These are phyloP conservation scores for Ammodytes marinus DNA, from an alignment of 2,113 vertebrate species.

Conservation along the genomic window DNA sequence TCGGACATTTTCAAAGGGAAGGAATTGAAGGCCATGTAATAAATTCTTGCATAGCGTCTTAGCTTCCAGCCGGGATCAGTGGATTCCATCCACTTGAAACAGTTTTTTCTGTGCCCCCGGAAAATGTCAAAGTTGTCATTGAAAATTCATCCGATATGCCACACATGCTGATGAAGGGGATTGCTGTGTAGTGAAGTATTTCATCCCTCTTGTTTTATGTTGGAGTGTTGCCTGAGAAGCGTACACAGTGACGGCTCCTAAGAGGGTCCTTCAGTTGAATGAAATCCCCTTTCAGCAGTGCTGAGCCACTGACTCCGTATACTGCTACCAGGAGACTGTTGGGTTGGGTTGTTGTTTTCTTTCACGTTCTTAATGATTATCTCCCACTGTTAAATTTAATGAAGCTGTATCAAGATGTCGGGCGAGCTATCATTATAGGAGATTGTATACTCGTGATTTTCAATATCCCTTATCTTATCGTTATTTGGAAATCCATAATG, in stretches of 20 bases:
- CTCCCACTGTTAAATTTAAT: background rate
- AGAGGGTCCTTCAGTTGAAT: slow-evolving; percentile 70
- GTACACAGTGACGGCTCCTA: slow-evolving; percentile 59
- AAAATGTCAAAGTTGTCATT: slow-evolving; percentile 79
- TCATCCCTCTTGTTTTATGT: slow-evolving; percentile 69
- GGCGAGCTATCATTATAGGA: too few species aligned
- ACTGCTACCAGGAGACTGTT: background rate
- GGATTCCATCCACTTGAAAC: slow-evolving; percentile 62
- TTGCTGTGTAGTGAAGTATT: slow-evolving; percentile 54
- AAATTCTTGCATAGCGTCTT: slow-evolving; percentile 49
- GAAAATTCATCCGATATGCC: slow-evolving; percentile 72
- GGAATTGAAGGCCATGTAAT: slow-evolving; percentile 56
- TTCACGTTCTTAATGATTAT: background rate
- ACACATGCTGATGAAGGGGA: slow-evolving; percentile 76
- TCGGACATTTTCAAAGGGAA: slow-evolving; percentile 51
- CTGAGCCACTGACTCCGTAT: slow-evolving; percentile 69
- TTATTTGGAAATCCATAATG: too few species aligned
- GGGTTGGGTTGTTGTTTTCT: slow-evolving; percentile 1
- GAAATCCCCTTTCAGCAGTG: slow-evolving; percentile 75
- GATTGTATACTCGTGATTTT: too few species aligned
- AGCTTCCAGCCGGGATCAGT: slow-evolving; percentile 59
- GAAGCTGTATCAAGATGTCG: too few species aligned
- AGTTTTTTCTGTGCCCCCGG: slow-evolving; percentile 51
- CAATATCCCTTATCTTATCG: too few species aligned
- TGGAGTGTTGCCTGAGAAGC: slow-evolving; percentile 51